A percentile compares a stretch with the other conserved stretches of the same genome.
phyloP scores from a whole-genome alignment of 2,797 vertebrate species.

The Peromyscus nudipes region DNA sequence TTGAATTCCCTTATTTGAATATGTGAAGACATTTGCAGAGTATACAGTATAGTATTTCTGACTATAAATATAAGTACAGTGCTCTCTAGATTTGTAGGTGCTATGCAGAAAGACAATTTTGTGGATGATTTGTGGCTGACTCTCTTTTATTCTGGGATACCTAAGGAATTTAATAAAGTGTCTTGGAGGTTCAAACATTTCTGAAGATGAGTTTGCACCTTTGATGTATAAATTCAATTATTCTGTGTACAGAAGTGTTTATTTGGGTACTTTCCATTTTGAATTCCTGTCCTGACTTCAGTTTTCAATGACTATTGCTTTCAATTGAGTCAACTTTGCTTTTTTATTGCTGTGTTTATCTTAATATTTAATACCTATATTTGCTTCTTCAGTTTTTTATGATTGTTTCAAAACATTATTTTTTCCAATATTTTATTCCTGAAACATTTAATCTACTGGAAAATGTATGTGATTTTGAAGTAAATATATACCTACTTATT shows the following conservation, averaged over 20 bases:
- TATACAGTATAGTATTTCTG: neutral
- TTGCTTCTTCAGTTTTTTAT: neutral
- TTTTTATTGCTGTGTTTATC: neutral
- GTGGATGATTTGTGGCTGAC: neutral
- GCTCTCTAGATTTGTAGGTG: neutral
- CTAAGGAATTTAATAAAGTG: neutral
- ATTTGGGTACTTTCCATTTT: neutral
- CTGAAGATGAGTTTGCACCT: neutral
- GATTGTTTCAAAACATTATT: neutral
- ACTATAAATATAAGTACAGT: neutral
- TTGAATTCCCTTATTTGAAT: neutral
- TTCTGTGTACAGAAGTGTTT: neutral
- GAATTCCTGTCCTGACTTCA: neutral
- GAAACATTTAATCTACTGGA: neutral
- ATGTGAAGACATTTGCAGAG: neutral
- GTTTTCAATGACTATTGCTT: neutral
- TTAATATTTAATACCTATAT: neutral
- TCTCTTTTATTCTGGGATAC: neutral
- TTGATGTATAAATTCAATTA: neutral
- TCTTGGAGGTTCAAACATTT: neutral
- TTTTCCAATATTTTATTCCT: neutral
- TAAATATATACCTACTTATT: neutral
- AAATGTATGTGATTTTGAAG: neutral
- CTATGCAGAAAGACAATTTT: neutral
- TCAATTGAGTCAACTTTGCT: neutral